phyloP scores from a whole-genome alignment of 2,113 vertebrate species.

The Chionomys nivalis region DNA sequence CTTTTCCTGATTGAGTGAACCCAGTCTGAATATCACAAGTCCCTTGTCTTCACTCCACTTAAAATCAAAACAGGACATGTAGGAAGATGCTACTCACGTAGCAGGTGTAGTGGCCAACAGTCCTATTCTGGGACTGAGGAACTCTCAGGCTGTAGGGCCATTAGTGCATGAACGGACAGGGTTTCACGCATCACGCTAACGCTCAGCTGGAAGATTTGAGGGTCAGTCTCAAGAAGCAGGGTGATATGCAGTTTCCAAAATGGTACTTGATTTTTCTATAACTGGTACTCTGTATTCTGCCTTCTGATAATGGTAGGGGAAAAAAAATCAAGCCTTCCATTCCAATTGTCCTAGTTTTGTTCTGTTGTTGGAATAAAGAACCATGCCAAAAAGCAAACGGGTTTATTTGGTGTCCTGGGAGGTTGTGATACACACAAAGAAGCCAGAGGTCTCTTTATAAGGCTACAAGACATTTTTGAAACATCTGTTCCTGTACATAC shows the following conservation, averaged over 20 bases:
- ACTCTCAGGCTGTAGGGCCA: not conserved
- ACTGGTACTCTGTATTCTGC: not conserved
- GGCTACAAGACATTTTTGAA: too few relatives aligned
- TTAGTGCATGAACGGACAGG: rapidly evolving
- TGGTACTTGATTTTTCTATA: not conserved
- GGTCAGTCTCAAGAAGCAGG: not conserved
- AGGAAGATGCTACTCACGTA: not conserved
- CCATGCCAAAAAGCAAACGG: not conserved
- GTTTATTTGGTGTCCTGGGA: not conserved
- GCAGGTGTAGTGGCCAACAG: not conserved
- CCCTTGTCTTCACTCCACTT: not conserved
- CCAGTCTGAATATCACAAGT: not conserved
- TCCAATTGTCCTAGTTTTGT: not conserved
- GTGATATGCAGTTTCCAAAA: not conserved
- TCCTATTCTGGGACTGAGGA: not conserved
- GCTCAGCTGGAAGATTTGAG: not conserved
- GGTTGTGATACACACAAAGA: too few relatives aligned
- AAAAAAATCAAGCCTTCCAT: not conserved
- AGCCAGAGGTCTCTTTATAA: too few relatives aligned
- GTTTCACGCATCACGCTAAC: not conserved
- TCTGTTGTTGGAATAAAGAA: not conserved
- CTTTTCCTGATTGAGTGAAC: not conserved
- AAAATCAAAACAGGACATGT: not conserved
- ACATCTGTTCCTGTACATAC: too few relatives aligned
- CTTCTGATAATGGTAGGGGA: not conserved